phyloP scores from a whole-genome alignment of 2,888 invertebrate species.

The Fabriciana adippe region DNA sequence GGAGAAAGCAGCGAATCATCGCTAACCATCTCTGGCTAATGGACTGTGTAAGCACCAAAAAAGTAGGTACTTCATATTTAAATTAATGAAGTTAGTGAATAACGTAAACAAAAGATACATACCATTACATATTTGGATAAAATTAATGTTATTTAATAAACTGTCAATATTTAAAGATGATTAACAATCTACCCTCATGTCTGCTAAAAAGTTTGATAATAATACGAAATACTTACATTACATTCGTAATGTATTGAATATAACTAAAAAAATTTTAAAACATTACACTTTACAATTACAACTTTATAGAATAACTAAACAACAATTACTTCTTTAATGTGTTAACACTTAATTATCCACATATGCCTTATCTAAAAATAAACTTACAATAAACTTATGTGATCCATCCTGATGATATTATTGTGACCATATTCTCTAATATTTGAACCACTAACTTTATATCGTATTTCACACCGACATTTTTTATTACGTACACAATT shows the following conservation, averaged over 20 bases:
- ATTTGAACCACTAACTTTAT: not conserved
- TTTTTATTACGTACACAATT: not conserved
- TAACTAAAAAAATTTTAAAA: no score
- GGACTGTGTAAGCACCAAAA: conserved; percentile 25
- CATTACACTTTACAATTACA: not conserved
- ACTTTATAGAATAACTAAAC: not conserved
- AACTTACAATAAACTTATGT: conserved; percentile 39
- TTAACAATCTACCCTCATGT: no score
- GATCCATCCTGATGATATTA: conserved; percentile 24
- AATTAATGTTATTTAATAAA: no score
- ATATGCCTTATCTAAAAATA: conserved; percentile 38
- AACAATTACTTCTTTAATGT: not conserved
- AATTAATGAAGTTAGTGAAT: not conserved
- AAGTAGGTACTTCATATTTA: not conserved
- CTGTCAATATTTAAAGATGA: no score
- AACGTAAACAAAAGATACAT: not conserved
- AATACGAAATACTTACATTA: no score
- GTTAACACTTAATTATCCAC: conserved; percentile 17
- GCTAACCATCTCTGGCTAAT: conserved; percentile 27
- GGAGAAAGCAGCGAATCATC: conserved; percentile 38
- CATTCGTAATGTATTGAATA: no score
- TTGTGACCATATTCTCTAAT: not conserved
- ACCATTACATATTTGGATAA: no score
- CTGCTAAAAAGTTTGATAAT: no score
- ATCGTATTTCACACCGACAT: not conserved